Evolutionary conservation across 2,797 vertebrate species (phyloP), one percentile per base, ranked within the genome.

Genomic region (Alexandromys oeconomus): DNA sequence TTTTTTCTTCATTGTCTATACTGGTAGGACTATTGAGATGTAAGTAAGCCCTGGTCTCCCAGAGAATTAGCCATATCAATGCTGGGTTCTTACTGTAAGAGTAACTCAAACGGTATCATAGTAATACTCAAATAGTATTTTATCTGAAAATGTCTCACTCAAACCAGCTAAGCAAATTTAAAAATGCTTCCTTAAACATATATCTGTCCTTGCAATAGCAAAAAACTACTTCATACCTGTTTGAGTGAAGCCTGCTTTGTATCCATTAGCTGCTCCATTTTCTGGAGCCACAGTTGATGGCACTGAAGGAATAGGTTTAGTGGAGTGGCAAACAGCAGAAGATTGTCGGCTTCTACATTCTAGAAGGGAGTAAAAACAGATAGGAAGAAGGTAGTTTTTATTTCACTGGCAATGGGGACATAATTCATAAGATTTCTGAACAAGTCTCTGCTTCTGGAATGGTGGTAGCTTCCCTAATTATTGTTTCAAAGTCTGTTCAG

Each of bases 331-430:
- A 82, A 98, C 98, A 98, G 98, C 99, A 97, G 99, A 98, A 97
- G 99, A 99, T 98, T 99, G 99, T 91, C 99, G 99, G 94, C 98
- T 99, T 98, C 99, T 99, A 98, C 99, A 99, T 97, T 99, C 99
- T 99, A 98, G 93, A 98, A 98, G 97, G 9, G 92, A 98, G 13
- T 46, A 98, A 97, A 97, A 97, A 97, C 81, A 98, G 98, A 97
- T 93, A 97, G 78, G 97, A 98, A 94, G 51, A 91, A 69, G 5
- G 29, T 71, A 25, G 80, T 54, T 63, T 92, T n/a, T 71, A 51
- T 91, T 63, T 92, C 71, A 90, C 15, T 90, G 74, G 43, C 87
- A 14, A 48, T 34, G 6, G 29, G 17, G 37, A 84, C 37, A 82
- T 6, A 67, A 65, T 43, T 37, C 46, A 89, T 59, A 94, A 78